phyloP scores from a whole-genome alignment of 64 coral and sea anemone species.

The Porites lutea region DNA sequence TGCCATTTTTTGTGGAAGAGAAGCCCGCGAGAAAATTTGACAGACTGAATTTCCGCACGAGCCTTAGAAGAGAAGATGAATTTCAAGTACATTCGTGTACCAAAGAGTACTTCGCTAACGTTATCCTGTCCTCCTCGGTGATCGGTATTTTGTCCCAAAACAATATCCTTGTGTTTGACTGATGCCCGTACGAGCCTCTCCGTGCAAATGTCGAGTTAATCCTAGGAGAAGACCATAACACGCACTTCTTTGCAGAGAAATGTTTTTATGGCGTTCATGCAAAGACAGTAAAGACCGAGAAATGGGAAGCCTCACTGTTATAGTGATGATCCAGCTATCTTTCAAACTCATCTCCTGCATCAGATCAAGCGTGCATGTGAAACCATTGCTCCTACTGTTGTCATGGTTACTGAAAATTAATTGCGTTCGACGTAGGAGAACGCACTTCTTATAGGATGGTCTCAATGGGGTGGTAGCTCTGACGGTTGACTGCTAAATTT shows the following conservation, averaged over 20 bases:
- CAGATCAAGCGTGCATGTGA: too few relatives aligned
- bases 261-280: conserved; percentile 31
- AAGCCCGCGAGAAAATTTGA: not conserved
- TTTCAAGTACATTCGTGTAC: not conserved
- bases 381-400: too few relatives aligned
- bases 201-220: conserved; percentile 50
- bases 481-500: too few relatives aligned
- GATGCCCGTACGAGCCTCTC: not conserved
- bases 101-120: not conserved
- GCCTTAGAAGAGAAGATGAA: not conserved
- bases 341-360: conserved; percentile 1
- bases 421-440: too few relatives aligned
- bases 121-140: not conserved
- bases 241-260: conserved; percentile 26
- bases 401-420: too few relatives aligned
- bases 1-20: not conserved
- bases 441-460: too few relatives aligned
- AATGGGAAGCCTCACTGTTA: conserved; percentile 25
- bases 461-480: too few relatives aligned
- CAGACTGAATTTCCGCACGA: too few relatives aligned
- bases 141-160: conserved; percentile 1
- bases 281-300: not conserved
- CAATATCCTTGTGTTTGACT: not conserved
- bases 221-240: conserved; percentile 1
- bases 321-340: conserved; percentile 12